Evolutionary conservation across 2,797 vertebrate species (phyloP).

Genomic region (Esox lucius): DNA sequence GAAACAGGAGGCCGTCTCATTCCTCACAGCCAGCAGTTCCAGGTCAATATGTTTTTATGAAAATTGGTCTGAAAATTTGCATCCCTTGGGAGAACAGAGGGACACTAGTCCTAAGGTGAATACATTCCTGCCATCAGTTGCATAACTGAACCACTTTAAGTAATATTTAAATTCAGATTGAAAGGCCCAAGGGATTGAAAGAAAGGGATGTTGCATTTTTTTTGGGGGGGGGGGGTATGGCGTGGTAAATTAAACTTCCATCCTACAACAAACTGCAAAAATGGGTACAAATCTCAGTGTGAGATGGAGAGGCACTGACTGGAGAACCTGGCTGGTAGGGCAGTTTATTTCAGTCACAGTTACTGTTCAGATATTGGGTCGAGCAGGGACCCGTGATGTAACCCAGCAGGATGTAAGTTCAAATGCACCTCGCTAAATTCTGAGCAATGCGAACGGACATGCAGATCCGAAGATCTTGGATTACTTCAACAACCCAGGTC

Average conservation of each 20-base stretch:
- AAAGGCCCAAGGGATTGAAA: neutral
- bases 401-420: neutral
- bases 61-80: conserved; percentile 57
- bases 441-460: conserved; percentile 5
- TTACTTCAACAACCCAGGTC: neutral
- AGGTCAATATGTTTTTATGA: conserved; percentile 69
- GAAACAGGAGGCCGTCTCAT: conserved; percentile 54
- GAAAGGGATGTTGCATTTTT: neutral
- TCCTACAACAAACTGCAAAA: neutral
- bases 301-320: neutral
- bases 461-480: neutral
- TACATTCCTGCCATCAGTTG: conserved; percentile 23
- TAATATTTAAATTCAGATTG: neutral
- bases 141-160: neutral
- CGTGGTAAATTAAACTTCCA: neutral
- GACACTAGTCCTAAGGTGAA: conserved; percentile 19
- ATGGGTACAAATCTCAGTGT: neutral
- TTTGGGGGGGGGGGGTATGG: neutral
- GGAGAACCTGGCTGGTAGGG: neutral
- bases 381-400: neutral
- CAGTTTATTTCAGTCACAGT: neutral
- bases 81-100: neutral
- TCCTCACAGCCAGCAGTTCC: conserved; percentile 58
- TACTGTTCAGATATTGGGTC: neutral
- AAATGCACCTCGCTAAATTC: neutral